A percentile compares a stretch with the other conserved stretches of the same genome.
Evolutionary conservation across 2,888 invertebrate species (phyloP).

Genomic region (Onthophagus sagittarius): DNA sequence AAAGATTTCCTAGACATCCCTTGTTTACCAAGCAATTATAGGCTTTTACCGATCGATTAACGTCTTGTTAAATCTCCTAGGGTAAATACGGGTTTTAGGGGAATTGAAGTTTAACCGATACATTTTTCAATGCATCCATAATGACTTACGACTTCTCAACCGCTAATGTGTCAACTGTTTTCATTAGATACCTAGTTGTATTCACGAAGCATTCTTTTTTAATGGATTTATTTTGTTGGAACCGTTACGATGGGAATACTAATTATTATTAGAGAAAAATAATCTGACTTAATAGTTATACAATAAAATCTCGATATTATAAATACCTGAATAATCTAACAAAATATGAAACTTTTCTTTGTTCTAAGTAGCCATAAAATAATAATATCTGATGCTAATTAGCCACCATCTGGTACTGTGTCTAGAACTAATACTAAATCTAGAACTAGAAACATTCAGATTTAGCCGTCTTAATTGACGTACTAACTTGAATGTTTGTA

Average conservation of each 20-base stretch:
- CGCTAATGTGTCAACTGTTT: not conserved
- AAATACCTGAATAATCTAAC: too few species aligned
- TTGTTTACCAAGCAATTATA: conserved; percentile 21
- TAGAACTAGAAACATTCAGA: too few species aligned
- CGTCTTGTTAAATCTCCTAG: conserved; percentile 21
- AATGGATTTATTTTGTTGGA: not conserved
- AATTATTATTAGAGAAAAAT: too few species aligned
- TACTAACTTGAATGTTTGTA: too few species aligned
- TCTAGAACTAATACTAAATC: too few species aligned
- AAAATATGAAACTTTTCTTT: too few species aligned
- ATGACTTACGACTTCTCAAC: not conserved
- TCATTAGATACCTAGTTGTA: not conserved
- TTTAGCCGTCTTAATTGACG: too few species aligned
- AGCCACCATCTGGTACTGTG: too few species aligned
- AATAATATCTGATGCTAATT: too few species aligned
- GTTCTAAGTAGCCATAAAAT: too few species aligned
- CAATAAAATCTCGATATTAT: too few species aligned
- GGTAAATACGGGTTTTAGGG: conserved; percentile 15
- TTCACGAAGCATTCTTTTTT: not conserved
- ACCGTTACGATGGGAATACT: not conserved
- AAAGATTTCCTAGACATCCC: not conserved
- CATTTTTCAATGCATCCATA: not conserved
- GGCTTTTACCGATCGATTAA: conserved; percentile 24
- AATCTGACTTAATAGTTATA: too few species aligned
- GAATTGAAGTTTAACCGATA: conserved; percentile 5